phyloP scores from a whole-genome alignment of 2,113 vertebrate species.

The Tragulus kanchil region DNA sequence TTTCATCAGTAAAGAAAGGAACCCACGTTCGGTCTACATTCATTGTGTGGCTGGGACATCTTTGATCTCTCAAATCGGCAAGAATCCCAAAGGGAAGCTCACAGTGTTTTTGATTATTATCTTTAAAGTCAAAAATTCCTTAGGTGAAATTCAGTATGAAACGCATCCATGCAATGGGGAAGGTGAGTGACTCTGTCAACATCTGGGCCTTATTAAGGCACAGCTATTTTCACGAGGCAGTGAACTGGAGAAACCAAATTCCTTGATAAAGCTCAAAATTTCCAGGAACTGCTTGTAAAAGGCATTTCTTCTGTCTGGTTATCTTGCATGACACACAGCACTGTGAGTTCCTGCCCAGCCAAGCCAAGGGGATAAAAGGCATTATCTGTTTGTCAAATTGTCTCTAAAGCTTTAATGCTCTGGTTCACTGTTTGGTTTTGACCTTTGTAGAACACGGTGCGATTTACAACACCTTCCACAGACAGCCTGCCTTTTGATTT shows the following conservation, averaged over 20 bases:
- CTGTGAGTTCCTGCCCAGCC: conserved; percentile 41
- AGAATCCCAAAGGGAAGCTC: conserved; percentile 89
- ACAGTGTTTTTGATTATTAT: conserved; percentile 91
- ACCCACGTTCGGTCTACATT: conserved; percentile 78
- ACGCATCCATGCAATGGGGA: conserved; percentile 88
- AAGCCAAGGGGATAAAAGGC: conserved; percentile 73
- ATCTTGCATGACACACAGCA: conserved; percentile 81
- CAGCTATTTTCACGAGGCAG: conserved; percentile 89
- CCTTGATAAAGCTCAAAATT: conserved; percentile 89
- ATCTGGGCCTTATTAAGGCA: conserved; percentile 90
- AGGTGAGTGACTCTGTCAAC: conserved; percentile 89
- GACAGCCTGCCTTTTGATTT: conserved; percentile 64
- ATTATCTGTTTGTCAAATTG: conserved; percentile 78
- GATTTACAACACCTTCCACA: conserved; percentile 35
- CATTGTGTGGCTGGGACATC: conserved; percentile 81
- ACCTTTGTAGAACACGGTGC: conserved; percentile 45
- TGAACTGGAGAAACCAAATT: conserved; percentile 91
- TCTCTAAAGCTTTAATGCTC: conserved; percentile 70
- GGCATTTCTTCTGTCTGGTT: conserved; percentile 88
- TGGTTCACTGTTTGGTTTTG: conserved; percentile 57
- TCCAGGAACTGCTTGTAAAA: conserved; percentile 88
- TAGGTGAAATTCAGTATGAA: conserved; percentile 92
- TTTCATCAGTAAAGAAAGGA: conserved; percentile 79
- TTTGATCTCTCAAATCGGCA: conserved; percentile 88
- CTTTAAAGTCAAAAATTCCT: conserved; percentile 91